phyloP scores from a whole-genome alignment of 2,888 invertebrate species.

The Frankliniella fusca region DNA sequence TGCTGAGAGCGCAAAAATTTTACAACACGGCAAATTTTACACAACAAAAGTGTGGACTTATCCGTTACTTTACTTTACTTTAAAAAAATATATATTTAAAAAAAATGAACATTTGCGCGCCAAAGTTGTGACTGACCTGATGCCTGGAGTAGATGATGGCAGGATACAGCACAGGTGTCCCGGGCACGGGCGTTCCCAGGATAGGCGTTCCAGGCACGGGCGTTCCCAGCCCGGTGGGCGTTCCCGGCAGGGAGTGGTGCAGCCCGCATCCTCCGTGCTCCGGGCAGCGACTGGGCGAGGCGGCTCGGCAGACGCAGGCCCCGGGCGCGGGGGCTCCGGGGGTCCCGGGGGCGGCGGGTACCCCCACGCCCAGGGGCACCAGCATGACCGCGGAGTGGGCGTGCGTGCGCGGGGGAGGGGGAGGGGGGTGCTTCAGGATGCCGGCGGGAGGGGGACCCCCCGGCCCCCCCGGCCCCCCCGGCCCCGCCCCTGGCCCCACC shows the following conservation, averaged over 20 bases:
- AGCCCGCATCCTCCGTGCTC: conserved; percentile 23
- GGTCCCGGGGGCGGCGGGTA: background rate
- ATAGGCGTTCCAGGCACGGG: background rate
- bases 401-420: conserved; percentile 1
- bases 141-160: conserved; percentile 7
- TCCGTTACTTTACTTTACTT: too few species aligned
- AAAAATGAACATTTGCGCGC: too few species aligned
- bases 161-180: background rate
- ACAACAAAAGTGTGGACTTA: too few species aligned
- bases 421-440: conserved; percentile 21
- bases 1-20: too few species aligned
- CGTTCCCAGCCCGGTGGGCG: background rate
- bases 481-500: background rate
- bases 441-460: background rate
- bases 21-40: too few species aligned
- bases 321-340: background rate
- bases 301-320: background rate
- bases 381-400: conserved; percentile 1
- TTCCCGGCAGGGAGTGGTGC: conserved; percentile 12
- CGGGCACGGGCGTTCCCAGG: background rate
- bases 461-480: background rate
- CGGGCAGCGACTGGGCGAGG: conserved; percentile 22
- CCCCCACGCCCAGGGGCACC: background rate
- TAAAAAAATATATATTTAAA: too few species aligned
- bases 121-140: background rate